phyloP scores from a whole-genome alignment of 2,797 vertebrate species.

The Adrianichthys oophorus region DNA sequence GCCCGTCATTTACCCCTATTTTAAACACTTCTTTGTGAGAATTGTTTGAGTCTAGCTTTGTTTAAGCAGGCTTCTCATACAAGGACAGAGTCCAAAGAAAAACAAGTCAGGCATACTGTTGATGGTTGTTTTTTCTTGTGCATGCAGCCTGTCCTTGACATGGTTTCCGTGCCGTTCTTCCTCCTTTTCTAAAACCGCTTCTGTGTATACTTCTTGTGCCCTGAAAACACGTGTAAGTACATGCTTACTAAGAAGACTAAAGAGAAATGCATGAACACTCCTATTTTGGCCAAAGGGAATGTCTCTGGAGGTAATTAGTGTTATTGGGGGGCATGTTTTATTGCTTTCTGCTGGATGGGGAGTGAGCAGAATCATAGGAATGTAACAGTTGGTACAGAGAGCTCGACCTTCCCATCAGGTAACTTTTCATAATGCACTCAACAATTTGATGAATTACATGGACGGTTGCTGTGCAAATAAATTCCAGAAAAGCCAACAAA shows the following conservation, averaged over 20 bases:
- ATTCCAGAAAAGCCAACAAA: slow-evolving; percentile 26
- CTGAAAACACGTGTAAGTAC: slow-evolving; percentile 24
- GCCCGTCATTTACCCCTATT: too few species aligned
- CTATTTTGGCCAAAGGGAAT: slow-evolving; percentile 58
- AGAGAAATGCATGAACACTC: slow-evolving; percentile 38
- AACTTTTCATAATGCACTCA: slow-evolving; percentile 44
- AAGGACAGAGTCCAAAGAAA: slow-evolving; percentile 10
- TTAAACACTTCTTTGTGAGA: too few species aligned
- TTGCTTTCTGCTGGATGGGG: slow-evolving; percentile 63
- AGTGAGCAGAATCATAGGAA: slow-evolving; percentile 65
- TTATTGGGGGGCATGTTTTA: slow-evolving; percentile 70
- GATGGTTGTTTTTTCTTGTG: slow-evolving; percentile 34
- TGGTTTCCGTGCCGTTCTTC: slow-evolving; percentile 31
- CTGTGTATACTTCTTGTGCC: slow-evolving; percentile 39
- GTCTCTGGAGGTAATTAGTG: slow-evolving; percentile 78
- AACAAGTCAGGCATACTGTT: slow-evolving; percentile 12
- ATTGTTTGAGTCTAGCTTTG: background rate
- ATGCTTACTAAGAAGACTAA: slow-evolving; percentile 17
- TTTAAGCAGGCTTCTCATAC: slow-evolving; percentile 20
- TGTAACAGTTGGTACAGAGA: slow-evolving; percentile 61
- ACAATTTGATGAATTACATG: slow-evolving; percentile 31
- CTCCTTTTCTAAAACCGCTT: slow-evolving; percentile 51
- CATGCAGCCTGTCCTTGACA: slow-evolving; percentile 47
- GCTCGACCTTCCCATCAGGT: slow-evolving; percentile 52
- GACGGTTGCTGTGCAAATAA: slow-evolving; percentile 35